Evolutionary conservation across 2,888 invertebrate species (phyloP), one percentile per base, ranked within the genome.

Genomic region (Suillia variegata): DNA sequence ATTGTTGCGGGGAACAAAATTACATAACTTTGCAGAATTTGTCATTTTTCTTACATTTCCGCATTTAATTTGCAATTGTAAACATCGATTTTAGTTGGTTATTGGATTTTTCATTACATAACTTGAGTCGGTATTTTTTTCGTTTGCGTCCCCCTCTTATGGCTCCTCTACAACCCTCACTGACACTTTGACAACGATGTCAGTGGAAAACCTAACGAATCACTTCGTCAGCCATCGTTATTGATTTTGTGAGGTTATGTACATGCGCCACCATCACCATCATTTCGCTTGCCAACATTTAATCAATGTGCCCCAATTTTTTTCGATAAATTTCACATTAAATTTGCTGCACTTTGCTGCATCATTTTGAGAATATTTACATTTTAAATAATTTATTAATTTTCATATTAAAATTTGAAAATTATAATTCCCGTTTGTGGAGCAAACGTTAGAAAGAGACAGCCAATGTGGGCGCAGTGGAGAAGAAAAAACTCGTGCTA

Each of bases 361-460:
- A n/a, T n/a, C n/a, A n/a, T n/a, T n/a, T n/a, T n/a, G n/a, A n/a
- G n/a, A n/a, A n/a, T n/a, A n/a, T n/a, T n/a, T n/a, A n/a, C n/a
- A n/a, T n/a, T 26, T 26, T 26, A 26, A 26, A 26, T 26, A 26
- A 26, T 26, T 26, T 26, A 26, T 10, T 10, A 26, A 26, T 26
- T 26, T 5, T 10, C 26, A 26, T 10, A 26, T 26, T 67, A 67
- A 67, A 67, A 61, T 49, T n/a, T 20, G 21, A 48, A 50, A 15
- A 26, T 38, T 17, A 26, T 20, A 2, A 22, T 21, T 49, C 34
- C 21, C 26, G 45, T 17, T 26, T 49, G 47, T 58, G 38, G 64
- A n/a, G 26, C 10, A 26, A 6, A 26, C 10, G 64, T 24, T 22
- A 67, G 62, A 73, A 55, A 10, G 67, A 63, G 67, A 62, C 15